Base-by-base conservation (phyloP, 53 echinoderm and acorn worm species). In the Stichopus horrens region DNA sequence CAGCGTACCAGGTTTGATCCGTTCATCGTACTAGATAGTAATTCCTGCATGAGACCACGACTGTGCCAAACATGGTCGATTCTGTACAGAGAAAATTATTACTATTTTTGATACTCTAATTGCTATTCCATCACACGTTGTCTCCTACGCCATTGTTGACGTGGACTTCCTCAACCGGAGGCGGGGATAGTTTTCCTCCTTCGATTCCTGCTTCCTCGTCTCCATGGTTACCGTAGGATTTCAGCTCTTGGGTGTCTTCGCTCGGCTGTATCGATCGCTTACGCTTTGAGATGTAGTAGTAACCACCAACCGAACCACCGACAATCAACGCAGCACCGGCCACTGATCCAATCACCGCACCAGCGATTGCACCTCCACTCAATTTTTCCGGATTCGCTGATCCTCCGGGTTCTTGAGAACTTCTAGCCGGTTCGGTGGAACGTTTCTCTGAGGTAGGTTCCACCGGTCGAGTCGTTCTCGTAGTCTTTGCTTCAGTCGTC, bases 311-410 rank as follows among this genome's bases (percentile, higher is more conserved):
- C 9, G 81, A 55, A 19, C 81, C 81, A 9, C 81, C 81, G 58
- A 56, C 81, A 81, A 81, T 81, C 9, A 81, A 16, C 21, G 81
- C 81, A 21, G n/a, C 81, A 21, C 81, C 81, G 7, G 81, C 81
- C n/a, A 81, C 57, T 6, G 81, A 81, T 9, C 56, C 81, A 5
- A 81, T 55, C 18, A 81, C 81, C 5, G 22, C 22, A 20, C 81
- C 81, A n/a, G 81, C 81, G 21, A 81, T 81, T 20, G 56, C 57
- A 81, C 57, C 81, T 21, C 21, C 81, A 5, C 57, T 58, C 81
- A 81, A 9, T 21, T 5, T 16, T 20, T 81, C 21, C 9, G 56
- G 81, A n/a, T 81, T 21, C 13, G 19, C 52, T 7, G 57, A 18
- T 4, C 9, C 57, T 19, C 7, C 1, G 4, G 79, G 54, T 54